phyloP scores from a whole-genome alignment of 2,113 vertebrate species.

The Hemiscyllium ocellatum region DNA sequence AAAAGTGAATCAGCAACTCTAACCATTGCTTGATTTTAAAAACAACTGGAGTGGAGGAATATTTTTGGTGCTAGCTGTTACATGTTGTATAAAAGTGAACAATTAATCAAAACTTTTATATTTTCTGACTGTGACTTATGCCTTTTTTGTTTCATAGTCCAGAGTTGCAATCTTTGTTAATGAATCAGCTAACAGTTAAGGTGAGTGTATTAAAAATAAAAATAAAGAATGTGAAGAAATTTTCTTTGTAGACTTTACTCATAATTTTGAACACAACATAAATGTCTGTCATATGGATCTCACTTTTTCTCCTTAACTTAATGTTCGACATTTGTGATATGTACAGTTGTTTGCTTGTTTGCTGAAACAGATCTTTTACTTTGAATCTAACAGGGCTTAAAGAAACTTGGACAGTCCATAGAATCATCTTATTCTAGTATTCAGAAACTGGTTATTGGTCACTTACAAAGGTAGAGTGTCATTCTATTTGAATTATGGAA shows the following conservation, averaged over 20 bases:
- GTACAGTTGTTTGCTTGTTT: background rate
- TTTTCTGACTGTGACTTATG: background rate
- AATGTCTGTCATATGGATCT: background rate
- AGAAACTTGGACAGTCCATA: conserved; percentile 94
- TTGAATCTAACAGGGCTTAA: conserved; percentile 71
- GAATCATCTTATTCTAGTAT: conserved; percentile 96
- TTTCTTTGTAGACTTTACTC: background rate
- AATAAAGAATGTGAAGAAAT: background rate
- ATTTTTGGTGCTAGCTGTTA: background rate
- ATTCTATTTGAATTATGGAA: background rate
- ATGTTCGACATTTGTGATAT: background rate
- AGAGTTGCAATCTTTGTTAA: conserved; percentile 88
- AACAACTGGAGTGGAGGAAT: background rate
- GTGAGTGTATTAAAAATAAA: conserved; percentile 50
- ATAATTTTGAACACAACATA: background rate
- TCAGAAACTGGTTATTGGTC: conserved; percentile 93
- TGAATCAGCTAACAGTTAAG: conserved; percentile 96
- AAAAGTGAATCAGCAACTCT: background rate
- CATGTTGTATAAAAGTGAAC: background rate
- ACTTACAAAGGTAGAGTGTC: conserved; percentile 80
- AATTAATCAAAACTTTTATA: background rate
- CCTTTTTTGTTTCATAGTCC: conserved; percentile 55
- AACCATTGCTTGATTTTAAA: background rate
- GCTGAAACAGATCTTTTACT: background rate
- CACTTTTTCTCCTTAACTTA: background rate